Evolutionary conservation across 2,797 vertebrate species (phyloP).

Genomic region (Tokudaia muenninki): DNA sequence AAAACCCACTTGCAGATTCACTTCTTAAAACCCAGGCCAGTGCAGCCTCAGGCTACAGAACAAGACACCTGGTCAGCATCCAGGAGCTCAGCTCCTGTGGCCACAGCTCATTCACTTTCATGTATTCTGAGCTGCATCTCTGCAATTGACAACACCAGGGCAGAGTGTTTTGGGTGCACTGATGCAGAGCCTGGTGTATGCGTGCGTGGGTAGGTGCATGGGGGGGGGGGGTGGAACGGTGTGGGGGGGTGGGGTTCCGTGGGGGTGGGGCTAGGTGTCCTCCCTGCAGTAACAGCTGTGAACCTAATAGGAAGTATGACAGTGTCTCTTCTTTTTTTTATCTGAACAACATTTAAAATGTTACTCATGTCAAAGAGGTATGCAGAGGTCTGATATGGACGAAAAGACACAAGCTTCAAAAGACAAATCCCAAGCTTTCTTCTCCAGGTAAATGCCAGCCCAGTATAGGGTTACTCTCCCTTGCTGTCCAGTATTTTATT

Average conservation of each 20-base stretch:
- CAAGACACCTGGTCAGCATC: not conserved
- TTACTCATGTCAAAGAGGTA: slow-evolving; percentile 24
- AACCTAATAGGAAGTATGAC: not conserved
- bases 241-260: accelerated
- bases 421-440: slow-evolving; percentile 24
- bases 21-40: not conserved
- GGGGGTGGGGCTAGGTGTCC: not conserved
- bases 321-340: slow-evolving; percentile 46
- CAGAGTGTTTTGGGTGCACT: accelerated
- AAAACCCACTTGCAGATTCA: slow-evolving; percentile 40
- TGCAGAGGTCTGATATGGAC: slow-evolving; percentile 2
- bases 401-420: slow-evolving; percentile 14
- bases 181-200: not conserved
- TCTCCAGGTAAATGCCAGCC: not conserved
- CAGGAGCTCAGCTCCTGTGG: not conserved
- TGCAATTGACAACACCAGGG: not conserved
- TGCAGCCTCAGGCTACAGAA: not conserved
- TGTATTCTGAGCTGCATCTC: not conserved
- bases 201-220: no score
- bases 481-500: not conserved
- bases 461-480: no score
- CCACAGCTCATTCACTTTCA: not conserved
- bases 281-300: not conserved
- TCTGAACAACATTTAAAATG: slow-evolving; percentile 48
- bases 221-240: no score